phyloP scores from a whole-genome alignment of 2,113 vertebrate genomes.

The Sula dactylatra region DNA sequence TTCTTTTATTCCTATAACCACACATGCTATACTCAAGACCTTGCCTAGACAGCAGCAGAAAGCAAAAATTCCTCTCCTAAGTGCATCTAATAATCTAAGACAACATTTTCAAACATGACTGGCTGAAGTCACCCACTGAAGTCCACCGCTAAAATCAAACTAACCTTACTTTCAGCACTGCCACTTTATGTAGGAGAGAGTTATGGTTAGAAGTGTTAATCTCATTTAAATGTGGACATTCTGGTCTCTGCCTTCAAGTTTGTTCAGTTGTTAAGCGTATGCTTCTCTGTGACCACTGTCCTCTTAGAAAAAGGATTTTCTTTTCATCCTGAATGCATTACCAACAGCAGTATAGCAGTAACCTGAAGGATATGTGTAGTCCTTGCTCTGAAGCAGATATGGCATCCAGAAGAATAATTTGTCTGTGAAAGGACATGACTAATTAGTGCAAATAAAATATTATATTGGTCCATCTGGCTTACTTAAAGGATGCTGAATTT shows the following conservation, averaged over 20 bases:
- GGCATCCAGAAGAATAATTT: neutral
- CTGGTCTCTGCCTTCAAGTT: neutral
- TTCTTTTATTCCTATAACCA: neutral
- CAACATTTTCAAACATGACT: neutral
- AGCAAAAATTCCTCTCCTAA: neutral
- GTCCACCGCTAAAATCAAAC: neutral
- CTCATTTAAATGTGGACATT: neutral
- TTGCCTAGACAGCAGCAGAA: neutral
- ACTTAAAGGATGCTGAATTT: neutral
- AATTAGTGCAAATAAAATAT: neutral
- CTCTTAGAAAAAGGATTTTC: neutral
- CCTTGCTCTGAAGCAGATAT: neutral
- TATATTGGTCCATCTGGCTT: neutral
- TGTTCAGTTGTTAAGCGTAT: neutral
- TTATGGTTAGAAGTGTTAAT: neutral
- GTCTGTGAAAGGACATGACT: neutral
- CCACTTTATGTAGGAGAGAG: neutral
- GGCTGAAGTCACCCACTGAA: neutral
- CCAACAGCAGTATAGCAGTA: neutral
- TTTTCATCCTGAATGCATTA: neutral
- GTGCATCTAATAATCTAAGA: neutral
- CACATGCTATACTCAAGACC: neutral
- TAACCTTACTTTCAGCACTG: neutral
- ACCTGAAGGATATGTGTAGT: neutral
- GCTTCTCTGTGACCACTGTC: neutral